phyloP scores from a whole-genome alignment of 37 sponge, comb jelly and placozoan species.

The Ephydatia muelleri region DNA sequence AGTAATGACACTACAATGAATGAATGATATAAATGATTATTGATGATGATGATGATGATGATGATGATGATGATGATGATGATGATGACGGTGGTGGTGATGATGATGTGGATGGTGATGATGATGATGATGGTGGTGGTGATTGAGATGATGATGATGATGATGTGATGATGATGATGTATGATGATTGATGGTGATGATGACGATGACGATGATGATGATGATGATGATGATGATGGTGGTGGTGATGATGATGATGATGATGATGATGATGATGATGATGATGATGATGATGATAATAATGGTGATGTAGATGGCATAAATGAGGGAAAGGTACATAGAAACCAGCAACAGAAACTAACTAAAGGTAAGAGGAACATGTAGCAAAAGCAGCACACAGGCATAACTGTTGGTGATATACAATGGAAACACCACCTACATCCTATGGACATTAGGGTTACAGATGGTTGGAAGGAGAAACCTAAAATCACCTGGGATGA shows the following conservation, averaged over 20 bases:
- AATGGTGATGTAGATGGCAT: not conserved
- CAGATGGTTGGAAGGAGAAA: not conserved
- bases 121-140: not conserved
- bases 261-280: not conserved
- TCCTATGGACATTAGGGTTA: not conserved
- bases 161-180: not conserved
- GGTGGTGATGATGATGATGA: not conserved
- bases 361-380: not conserved
- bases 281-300: not conserved
- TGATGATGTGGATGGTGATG: no score
- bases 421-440: not conserved
- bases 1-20: not conserved
- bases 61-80: not conserved
- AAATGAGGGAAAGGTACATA: not conserved
- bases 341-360: not conserved
- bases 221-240: not conserved
- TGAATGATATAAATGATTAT: not conserved
- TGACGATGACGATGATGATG: not conserved
- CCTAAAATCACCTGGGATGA: not conserved
- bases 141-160: not conserved
- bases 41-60: not conserved
- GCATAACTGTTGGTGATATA: not conserved
- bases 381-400: not conserved
- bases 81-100: no score
- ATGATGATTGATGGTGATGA: not conserved